These are phyloP conservation scores for Pelosia muscerda DNA, from an alignment of 2,888 invertebrate species.

Conservation along the genomic window DNA sequence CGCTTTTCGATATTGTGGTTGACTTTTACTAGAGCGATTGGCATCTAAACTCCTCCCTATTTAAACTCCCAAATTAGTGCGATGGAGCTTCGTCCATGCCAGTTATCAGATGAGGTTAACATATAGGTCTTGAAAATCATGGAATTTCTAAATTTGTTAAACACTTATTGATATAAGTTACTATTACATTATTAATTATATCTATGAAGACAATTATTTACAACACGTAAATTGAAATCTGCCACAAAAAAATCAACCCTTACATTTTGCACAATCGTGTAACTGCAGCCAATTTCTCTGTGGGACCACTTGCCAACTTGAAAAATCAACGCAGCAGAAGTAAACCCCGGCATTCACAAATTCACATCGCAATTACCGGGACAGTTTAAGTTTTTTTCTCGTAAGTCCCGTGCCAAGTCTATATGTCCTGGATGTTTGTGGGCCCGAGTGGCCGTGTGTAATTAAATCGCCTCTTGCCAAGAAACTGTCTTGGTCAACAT, in stretches of 20 bases:
- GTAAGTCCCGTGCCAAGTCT: constrained; percentile 49
- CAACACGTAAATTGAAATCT: neutral
- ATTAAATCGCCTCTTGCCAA: constrained; percentile 57
- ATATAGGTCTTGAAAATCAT: too few relatives aligned
- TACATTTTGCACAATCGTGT: constrained; percentile 23
- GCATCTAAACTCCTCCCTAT: neutral
- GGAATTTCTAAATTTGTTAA: too few relatives aligned
- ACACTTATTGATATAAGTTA: too few relatives aligned
- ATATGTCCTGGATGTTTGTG: constrained; percentile 53
- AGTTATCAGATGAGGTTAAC: too few relatives aligned
- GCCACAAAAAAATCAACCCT: constrained; percentile 19
- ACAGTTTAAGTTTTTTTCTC: constrained; percentile 49
- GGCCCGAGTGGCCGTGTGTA: constrained; percentile 53
- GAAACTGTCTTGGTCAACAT: constrained; percentile 53
- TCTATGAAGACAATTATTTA: neutral
- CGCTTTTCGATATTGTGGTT: too few relatives aligned
- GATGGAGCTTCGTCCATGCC: too few relatives aligned
- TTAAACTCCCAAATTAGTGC: too few relatives aligned
- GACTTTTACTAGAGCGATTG: neutral
- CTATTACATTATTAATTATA: neutral
- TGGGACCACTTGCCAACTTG: constrained; percentile 24
- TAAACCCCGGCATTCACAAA: constrained; percentile 53
- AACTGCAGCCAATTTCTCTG: constrained; percentile 28
- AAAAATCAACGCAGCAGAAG: constrained; percentile 28
- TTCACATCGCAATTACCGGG: constrained; percentile 57